A percentile compares a stretch with the other conserved stretches of the same genome.
phyloP scores from a whole-genome alignment of 2,113 vertebrate species.

The Arizona elegans region DNA sequence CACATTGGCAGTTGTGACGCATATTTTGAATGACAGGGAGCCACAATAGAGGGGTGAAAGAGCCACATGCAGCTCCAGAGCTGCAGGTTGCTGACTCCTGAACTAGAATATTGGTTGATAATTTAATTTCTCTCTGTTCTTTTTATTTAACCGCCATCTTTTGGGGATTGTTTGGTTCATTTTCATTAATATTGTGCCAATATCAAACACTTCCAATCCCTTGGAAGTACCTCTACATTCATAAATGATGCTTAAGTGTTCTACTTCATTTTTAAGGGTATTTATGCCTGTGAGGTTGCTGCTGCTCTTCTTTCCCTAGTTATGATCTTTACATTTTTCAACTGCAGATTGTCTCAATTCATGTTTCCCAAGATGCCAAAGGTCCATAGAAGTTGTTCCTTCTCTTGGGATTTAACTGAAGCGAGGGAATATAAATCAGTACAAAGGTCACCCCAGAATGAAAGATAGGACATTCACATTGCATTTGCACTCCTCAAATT shows the following conservation, averaged over 20 bases:
- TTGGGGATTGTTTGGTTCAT: neutral
- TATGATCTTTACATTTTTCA: neutral
- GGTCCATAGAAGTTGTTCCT: neutral
- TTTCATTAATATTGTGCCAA: neutral
- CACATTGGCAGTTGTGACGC: too few species aligned
- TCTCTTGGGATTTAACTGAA: neutral
- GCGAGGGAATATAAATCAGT: neutral
- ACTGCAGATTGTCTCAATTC: neutral
- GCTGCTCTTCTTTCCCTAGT: neutral
- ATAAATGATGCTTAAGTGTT: neutral
- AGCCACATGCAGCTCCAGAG: too few species aligned
- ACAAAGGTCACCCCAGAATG: neutral
- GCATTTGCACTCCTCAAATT: neutral
- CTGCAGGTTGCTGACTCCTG: too few species aligned
- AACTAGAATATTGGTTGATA: neutral
- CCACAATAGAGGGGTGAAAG: too few species aligned
- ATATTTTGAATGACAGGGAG: too few species aligned
- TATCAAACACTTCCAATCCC: neutral
- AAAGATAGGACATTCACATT: neutral
- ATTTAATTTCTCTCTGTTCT: neutral
- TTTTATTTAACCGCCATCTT: neutral
- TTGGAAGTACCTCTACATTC: neutral
- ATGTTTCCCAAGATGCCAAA: neutral
- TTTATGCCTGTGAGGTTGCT: neutral
- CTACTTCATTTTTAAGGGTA: neutral